These are phyloP conservation scores for Rhingia campestris DNA, from an alignment of 2,888 invertebrate species.

Conservation along the genomic window DNA sequence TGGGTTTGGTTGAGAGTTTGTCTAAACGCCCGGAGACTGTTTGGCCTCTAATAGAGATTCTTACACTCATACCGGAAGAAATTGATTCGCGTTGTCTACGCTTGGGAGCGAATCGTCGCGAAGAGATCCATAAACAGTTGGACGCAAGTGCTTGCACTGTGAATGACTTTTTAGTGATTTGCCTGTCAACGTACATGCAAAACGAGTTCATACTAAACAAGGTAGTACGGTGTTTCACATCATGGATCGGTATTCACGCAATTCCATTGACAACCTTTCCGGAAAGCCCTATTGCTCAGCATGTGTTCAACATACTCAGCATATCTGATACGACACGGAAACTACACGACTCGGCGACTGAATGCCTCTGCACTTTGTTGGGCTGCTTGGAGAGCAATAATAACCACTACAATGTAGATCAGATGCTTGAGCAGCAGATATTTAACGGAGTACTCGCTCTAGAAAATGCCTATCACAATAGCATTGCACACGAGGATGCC, in stretches of 20 bases:
- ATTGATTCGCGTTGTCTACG: slow-evolving; percentile 90
- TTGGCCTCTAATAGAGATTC: slow-evolving; percentile 94
- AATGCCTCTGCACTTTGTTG: slow-evolving; percentile 93
- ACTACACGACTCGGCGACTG: slow-evolving; percentile 94
- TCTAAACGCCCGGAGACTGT: slow-evolving; percentile 86
- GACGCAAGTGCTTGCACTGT: slow-evolving; percentile 90
- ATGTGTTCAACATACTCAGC: slow-evolving; percentile 88
- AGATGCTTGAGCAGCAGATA: slow-evolving; percentile 89
- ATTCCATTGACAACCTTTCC: slow-evolving; percentile 89
- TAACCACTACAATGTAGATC: slow-evolving; percentile 83
- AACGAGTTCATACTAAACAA: slow-evolving; percentile 86
- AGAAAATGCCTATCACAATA: slow-evolving; percentile 93
- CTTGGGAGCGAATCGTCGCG: slow-evolving; percentile 95
- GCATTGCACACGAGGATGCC: slow-evolving; percentile 96
- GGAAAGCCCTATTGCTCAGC: slow-evolving; percentile 88
- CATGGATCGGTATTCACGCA: slow-evolving; percentile 94
- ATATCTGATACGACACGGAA: slow-evolving; percentile 85
- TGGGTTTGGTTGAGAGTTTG: slow-evolving; percentile 91
- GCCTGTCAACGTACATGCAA: slow-evolving; percentile 87
- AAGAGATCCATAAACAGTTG: slow-evolving; percentile 92
- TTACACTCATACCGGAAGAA: slow-evolving; percentile 98
- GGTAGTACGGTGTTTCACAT: slow-evolving; percentile 93
- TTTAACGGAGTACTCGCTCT: slow-evolving; percentile 91
- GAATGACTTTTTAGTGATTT: slow-evolving; percentile 90
- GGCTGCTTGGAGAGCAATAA: slow-evolving; percentile 91